A percentile compares a stretch with the other conserved stretches of the same genome.
Evolutionary conservation across 2,797 vertebrate species (phyloP).

Genomic region (Parauchenoglanis punctatus): DNA sequence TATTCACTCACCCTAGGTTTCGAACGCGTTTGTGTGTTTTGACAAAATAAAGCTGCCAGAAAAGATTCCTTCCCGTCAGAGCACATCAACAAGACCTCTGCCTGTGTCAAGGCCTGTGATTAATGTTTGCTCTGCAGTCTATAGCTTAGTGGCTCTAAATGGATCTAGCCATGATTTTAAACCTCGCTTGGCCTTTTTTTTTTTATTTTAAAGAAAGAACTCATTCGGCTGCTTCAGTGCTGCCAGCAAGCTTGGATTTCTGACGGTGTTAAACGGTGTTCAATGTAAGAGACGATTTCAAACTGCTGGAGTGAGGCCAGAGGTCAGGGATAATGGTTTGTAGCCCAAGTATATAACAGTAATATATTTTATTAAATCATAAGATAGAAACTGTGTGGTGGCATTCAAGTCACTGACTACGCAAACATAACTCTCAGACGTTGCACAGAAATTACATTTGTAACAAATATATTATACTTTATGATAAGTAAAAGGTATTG

Average conservation of each 20-base stretch:
- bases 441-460: not conserved
- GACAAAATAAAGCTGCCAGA: conserved; percentile 77
- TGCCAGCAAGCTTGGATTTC: conserved; percentile 69
- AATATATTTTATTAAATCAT: too few species aligned
- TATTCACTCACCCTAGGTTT: conserved; percentile 67
- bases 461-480: not conserved
- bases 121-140: conserved; percentile 59
- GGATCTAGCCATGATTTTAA: conserved; percentile 70
- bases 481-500: not conserved
- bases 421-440: not conserved
- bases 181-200: conserved; percentile 60
- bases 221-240: conserved; percentile 67
- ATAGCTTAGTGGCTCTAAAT: conserved; percentile 66
- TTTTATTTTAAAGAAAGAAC: conserved; percentile 56
- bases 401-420: not conserved
- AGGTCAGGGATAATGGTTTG: not conserved
- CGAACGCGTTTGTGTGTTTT: conserved; percentile 71
- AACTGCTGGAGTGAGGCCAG: not conserved
- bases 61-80: conserved; percentile 68
- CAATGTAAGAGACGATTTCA: not conserved
- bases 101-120: conserved; percentile 70
- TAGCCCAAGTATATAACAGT: not conserved
- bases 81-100: conserved; percentile 72
- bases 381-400: too few species aligned
- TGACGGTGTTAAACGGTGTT: conserved; percentile 48